Conservation (phyloP, 2,888 invertebrate genomes). For the Elysia crispata region DNA sequence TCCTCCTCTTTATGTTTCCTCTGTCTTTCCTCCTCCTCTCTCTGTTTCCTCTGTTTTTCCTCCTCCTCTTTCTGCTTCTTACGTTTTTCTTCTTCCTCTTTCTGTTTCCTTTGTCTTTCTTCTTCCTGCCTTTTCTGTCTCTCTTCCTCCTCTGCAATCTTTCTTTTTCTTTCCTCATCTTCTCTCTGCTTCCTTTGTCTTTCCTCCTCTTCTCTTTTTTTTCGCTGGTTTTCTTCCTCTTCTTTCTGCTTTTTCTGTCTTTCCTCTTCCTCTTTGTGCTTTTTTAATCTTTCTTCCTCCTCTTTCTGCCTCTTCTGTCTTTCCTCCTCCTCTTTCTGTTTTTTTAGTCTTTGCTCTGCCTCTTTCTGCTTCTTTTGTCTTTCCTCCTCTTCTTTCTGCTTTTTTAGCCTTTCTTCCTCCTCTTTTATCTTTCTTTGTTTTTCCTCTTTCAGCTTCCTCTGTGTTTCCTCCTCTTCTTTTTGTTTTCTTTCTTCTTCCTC, state of each 20-base stretch:
- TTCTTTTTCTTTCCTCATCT: background rate
- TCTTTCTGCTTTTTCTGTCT: background rate
- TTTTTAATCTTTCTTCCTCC: background rate
- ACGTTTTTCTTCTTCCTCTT: constrained; percentile 24
- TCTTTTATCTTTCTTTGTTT: background rate
- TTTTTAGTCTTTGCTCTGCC: background rate
- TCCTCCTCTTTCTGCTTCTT: constrained; percentile 27
- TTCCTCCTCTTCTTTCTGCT: background rate
- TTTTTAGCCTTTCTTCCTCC: background rate
- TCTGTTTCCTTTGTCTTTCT: constrained; percentile 26
- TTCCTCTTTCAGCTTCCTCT: background rate
- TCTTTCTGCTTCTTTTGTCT: constrained; percentile 7
- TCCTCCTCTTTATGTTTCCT: background rate
- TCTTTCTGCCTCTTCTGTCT: background rate
- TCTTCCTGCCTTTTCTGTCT: constrained; percentile 24
- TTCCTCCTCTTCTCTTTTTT: background rate
- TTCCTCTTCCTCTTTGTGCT: constrained; percentile 27
- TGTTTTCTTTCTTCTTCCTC: constrained; percentile 18
- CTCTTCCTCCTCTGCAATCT: background rate
- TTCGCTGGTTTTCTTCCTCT: background rate
- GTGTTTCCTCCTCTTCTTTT: constrained; percentile 5
- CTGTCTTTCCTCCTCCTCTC: background rate
- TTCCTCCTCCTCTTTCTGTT: constrained; percentile 14
- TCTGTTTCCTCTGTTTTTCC: constrained; percentile 3
- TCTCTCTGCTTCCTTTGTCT: background rate